A percentile compares a stretch with the other conserved stretches of the same genome.
Evolutionary conservation across 2,113 vertebrate species (phyloP).

Genomic region (Casuarius casuarius): DNA sequence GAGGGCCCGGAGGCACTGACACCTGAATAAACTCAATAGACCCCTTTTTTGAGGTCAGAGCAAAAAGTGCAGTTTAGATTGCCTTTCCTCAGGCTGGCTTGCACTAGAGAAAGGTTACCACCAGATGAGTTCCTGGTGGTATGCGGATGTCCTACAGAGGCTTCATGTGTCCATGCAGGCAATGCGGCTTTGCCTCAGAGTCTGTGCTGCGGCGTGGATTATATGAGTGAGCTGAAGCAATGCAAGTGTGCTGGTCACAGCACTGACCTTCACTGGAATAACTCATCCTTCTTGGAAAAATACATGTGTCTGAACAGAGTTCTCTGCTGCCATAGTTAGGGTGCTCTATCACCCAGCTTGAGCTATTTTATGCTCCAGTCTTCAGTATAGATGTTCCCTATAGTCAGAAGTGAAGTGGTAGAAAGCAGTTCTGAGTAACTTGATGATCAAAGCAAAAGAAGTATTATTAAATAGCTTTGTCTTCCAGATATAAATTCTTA

Average conservation of each 20-base stretch:
- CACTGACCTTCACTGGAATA: neutral
- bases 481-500: neutral
- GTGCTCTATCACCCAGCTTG: neutral
- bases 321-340: neutral
- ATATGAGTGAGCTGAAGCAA: neutral
- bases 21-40: neutral
- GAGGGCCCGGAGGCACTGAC: neutral
- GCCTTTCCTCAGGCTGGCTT: neutral
- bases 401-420: neutral
- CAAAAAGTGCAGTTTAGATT: neutral
- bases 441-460: neutral
- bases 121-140: neutral
- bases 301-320: neutral
- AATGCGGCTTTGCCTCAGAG: neutral
- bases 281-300: neutral
- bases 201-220: neutral
- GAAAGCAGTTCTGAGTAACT: neutral
- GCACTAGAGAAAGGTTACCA: neutral
- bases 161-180: neutral
- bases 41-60: neutral
- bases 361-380: neutral
- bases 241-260: neutral
- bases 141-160: neutral
- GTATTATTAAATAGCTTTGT: neutral
- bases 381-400: neutral